Percentiles rank a stretch among this genome's conserved stretches.
These are phyloP conservation scores for Agrochola lota DNA, from an alignment of 2,888 invertebrate genomes.

Conservation along the genomic window DNA sequence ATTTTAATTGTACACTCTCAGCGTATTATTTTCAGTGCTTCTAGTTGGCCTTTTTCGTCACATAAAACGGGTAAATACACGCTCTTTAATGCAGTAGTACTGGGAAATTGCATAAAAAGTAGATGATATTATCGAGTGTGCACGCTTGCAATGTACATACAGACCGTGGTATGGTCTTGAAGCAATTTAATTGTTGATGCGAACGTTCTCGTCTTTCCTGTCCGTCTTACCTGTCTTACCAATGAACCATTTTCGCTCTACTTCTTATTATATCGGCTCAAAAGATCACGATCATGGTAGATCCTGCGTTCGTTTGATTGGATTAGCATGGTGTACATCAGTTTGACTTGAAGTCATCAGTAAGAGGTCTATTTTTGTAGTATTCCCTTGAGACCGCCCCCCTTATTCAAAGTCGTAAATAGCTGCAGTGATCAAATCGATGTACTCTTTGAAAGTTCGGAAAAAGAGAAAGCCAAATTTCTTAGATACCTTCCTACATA, in stretches of 20 bases:
- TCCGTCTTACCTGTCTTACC: neutral
- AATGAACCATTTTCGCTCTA: neutral
- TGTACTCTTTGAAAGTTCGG: too few relatives aligned
- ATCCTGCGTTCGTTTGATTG: neutral
- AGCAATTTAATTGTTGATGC: slow-evolving; percentile 3
- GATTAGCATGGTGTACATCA: neutral
- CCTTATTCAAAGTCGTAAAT: too few relatives aligned
- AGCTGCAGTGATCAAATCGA: too few relatives aligned
- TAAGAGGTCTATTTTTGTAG: neutral
- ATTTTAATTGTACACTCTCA: neutral
- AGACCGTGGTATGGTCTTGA: neutral
- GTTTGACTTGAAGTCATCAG: neutral
- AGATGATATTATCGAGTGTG: slow-evolving; percentile 4
- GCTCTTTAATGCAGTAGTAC: neutral
- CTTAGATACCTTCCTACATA: too few relatives aligned
- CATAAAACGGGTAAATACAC: slow-evolving; percentile 1
- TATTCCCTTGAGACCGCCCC: too few relatives aligned
- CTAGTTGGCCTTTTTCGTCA: neutral
- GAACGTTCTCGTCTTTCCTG: neutral
- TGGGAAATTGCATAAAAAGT: slow-evolving; percentile 10
- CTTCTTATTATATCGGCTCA: neutral
- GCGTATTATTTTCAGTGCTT: neutral
- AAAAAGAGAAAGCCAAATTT: too few relatives aligned
- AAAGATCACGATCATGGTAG: neutral
- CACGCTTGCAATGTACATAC: neutral